phyloP scores from a whole-genome alignment of 2,888 invertebrate genomes.

The Copidosoma aretas region DNA sequence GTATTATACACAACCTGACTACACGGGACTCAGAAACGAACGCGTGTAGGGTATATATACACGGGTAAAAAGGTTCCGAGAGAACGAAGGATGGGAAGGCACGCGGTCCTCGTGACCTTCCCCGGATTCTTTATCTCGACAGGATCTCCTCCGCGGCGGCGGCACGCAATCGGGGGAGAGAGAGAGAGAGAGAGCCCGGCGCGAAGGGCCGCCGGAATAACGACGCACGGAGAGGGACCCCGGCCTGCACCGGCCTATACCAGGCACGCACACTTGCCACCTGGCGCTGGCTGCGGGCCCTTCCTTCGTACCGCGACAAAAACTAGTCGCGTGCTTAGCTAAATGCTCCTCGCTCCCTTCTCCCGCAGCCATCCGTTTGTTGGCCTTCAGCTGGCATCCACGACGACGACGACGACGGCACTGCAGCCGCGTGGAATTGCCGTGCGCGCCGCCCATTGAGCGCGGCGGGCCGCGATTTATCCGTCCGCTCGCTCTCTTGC shows the following conservation, averaged over 20 bases:
- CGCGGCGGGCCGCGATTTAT: background rate
- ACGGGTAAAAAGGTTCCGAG: no score
- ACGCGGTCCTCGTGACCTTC: background rate
- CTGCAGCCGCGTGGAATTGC: background rate
- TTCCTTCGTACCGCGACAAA: background rate
- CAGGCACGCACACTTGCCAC: background rate
- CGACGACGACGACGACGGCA: background rate
- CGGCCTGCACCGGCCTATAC: background rate
- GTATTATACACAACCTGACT: no score
- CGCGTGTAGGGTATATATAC: no score
- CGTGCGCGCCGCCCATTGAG: background rate
- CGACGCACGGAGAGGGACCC: background rate
- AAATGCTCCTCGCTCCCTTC: background rate
- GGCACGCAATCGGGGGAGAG: background rate
- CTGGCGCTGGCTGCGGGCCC: no score
- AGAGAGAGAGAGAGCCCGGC: background rate
- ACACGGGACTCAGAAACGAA: no score
- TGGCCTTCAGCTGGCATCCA: background rate
- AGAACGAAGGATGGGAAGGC: no score
- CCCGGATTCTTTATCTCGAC: constrained; percentile 5
- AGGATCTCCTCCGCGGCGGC: background rate
- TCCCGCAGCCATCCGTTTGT: background rate
- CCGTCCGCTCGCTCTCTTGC: background rate
- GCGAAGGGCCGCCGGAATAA: background rate
- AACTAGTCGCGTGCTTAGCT: constrained; percentile 3